Percentiles rank a stretch among this genome's conserved stretches.
Evolutionary conservation across 2,888 invertebrate genomes (phyloP).

Genomic region (Lacanobia wlatinum): DNA sequence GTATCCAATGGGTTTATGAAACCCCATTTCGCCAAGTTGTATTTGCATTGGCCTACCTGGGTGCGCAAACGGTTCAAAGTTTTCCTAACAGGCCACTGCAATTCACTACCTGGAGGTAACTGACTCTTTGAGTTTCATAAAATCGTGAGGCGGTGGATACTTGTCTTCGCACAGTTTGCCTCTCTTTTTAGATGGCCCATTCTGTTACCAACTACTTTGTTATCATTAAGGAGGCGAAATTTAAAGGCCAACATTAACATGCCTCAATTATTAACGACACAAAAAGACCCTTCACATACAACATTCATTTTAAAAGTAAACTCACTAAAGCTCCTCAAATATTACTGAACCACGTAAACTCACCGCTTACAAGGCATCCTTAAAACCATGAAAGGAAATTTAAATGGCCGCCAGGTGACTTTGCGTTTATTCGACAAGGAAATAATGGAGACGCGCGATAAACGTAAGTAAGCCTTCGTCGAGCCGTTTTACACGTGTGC

Average conservation of each 20-base stretch:
- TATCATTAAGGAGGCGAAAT: conserved; percentile 2
- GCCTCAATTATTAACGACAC: conserved; percentile 4
- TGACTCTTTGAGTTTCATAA: too few relatives aligned
- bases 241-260: conserved; percentile 2
- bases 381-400: conserved; percentile 71
- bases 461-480: conserved; percentile 58
- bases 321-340: conserved; percentile 29
- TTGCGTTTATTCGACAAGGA: conserved; percentile 62
- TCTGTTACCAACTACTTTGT: neutral
- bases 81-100: too few relatives aligned
- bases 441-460: conserved; percentile 62
- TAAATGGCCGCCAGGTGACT: conserved; percentile 72
- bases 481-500: conserved; percentile 61
- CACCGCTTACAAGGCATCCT: conserved; percentile 37
- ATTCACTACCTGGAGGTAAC: too few relatives aligned
- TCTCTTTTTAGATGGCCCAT: too few relatives aligned
- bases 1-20: too few relatives aligned
- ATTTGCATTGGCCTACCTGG: too few relatives aligned
- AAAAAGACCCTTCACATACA: conserved; percentile 16
- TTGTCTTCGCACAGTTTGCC: too few relatives aligned
- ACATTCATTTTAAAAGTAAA: conserved; percentile 34
- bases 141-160: too few relatives aligned
- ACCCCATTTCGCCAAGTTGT: too few relatives aligned
- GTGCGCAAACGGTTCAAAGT: too few relatives aligned
- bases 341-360: conserved; percentile 40